These are phyloP conservation scores for Ichneumon xanthorius DNA, from an alignment of 2,888 invertebrate genomes.

Conservation along the genomic window DNA sequence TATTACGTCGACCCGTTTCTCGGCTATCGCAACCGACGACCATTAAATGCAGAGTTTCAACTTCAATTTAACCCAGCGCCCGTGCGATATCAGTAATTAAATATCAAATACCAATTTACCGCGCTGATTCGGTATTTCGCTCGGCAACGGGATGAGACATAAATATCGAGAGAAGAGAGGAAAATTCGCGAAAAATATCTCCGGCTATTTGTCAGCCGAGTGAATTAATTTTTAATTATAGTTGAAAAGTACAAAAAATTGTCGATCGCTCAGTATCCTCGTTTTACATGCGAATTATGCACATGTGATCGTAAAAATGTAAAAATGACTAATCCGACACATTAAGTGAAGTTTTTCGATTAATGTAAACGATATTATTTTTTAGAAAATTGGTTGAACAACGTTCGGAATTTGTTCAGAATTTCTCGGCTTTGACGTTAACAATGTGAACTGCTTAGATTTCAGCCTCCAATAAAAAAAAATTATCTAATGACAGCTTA, in stretches of 20 bases:
- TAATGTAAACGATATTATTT: background rate
- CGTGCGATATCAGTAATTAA: constrained; percentile 54
- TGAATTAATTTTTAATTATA: constrained; percentile 15
- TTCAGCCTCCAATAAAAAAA: too few species aligned
- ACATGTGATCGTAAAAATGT: background rate
- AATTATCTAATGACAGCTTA: too few species aligned
- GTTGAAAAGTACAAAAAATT: constrained; percentile 1
- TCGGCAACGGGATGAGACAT: background rate
- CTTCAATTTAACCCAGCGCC: constrained; percentile 11
- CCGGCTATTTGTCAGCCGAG: constrained; percentile 4
- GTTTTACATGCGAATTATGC: background rate
- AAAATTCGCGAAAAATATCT: background rate
- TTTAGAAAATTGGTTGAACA: background rate
- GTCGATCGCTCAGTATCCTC: background rate
- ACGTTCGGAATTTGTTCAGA: background rate
- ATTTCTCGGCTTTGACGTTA: too few species aligned
- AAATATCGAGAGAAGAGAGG: background rate
- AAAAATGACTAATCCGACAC: background rate
- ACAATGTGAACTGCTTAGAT: too few species aligned
- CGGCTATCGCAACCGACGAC: constrained; percentile 6
- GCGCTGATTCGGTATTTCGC: constrained; percentile 12
- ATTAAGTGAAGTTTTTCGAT: background rate
- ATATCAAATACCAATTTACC: constrained; percentile 42
- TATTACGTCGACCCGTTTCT: constrained; percentile 15
- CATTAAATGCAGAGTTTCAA: constrained; percentile 9